These are phyloP conservation scores for Melanaphis sacchari DNA, from an alignment of 1,140 invertebrate species.

Conservation along the genomic window DNA sequence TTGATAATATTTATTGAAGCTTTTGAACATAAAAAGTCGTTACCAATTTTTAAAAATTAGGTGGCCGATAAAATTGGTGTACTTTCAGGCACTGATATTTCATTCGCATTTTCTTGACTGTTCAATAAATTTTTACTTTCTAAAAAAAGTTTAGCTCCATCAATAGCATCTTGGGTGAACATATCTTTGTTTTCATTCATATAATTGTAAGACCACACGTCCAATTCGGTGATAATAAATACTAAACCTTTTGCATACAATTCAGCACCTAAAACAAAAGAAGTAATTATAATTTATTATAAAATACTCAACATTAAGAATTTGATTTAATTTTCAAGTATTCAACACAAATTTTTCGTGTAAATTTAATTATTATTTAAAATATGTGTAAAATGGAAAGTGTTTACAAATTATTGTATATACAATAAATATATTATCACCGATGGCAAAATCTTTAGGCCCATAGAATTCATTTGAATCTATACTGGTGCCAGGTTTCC, in stretches of 20 bases:
- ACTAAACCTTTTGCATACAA: background rate
- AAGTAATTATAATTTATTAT: background rate
- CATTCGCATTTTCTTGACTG: background rate
- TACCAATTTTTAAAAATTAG: background rate
- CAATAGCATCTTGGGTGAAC: slow-evolving; percentile 30
- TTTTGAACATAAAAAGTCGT: background rate
- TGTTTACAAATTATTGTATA: background rate
- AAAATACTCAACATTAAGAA: background rate
- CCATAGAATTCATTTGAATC: slow-evolving; percentile 3
- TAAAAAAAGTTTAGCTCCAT: slow-evolving; percentile 21
- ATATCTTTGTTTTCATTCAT: background rate
- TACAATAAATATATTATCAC: background rate
- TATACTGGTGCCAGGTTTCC: background rate
- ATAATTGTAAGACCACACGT: slow-evolving; percentile 28
- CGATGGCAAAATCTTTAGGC: slow-evolving; percentile 33
- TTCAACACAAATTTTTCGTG: background rate
- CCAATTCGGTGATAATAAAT: background rate
- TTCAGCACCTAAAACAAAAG: background rate
- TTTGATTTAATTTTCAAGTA: background rate
- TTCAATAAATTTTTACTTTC: background rate
- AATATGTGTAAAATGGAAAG: background rate
- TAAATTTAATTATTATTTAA: background rate
- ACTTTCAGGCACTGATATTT: background rate
- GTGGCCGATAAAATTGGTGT: background rate
- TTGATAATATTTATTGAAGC: background rate